Base-by-base conservation (phyloP, 2,888 invertebrate genomes). In the Lycia hirtaria region DNA sequence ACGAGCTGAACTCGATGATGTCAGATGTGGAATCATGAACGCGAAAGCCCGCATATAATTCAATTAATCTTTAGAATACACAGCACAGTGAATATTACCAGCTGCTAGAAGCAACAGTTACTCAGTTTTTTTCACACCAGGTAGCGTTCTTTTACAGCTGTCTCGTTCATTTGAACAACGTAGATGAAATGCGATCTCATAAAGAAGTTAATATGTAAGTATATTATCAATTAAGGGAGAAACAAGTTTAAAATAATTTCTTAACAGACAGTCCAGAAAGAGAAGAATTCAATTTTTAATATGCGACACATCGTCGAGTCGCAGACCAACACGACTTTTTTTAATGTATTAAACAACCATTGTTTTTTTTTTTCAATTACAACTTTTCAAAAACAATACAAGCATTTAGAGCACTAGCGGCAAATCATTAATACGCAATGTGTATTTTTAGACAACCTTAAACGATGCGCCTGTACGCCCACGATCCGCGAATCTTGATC, bases 391-490 rank as follows among this genome's bases (percentile, higher is more conserved):
- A 40, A 26, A 15, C 41, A n/a, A n/a, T n/a, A n/a, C 5, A 41
- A 44, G n/a, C 28, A 44, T 28, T 43, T 4, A 19, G 14, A 33
- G 14, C 20, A 52, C 41, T 22, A 22, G 40, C 35, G 52, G 60
- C 61, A 59, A 51, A 59, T 51, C 69, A 75, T 69, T 67, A 64
- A 69, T 65, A 76, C 77, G 78, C 71, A 78, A 74, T 63, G 57
- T 63, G 55, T 86, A 85, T 86, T 85, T 85, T 76, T 84, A 85
- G 84, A 77, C 67, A 78, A 80, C 78, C 79, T 81, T 76, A 80
- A 75, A 76, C 76, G 73, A 73, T 79, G 74, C 75, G 72, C 70
- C 69, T 60, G 47, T 55, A 60, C 83, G 77, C 81, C 83, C 78
- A 74, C 78, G 69, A 65, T 52, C 72, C 65, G 67, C 69, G 60